Conservation (phyloP, 2,113 vertebrate species). For the Eurypyga helias region DNA sequence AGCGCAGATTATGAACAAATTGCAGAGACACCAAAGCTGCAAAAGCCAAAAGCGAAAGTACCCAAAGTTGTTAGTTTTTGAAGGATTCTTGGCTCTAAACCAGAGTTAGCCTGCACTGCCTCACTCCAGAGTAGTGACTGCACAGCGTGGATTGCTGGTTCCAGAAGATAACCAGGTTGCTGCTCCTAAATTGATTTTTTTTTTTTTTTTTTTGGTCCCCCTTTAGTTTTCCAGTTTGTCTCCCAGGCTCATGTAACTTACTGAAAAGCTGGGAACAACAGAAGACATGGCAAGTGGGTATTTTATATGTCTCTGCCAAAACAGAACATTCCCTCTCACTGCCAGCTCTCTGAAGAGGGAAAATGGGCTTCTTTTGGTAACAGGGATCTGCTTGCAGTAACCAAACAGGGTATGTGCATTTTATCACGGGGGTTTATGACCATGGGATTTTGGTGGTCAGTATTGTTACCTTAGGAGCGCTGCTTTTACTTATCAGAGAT, state of each 20-base stretch:
- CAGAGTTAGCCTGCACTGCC: not conserved
- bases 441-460: not conserved
- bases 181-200: not conserved
- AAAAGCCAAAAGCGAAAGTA: constrained; percentile 73
- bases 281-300: not conserved
- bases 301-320: not conserved
- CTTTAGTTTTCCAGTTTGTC: not conserved
- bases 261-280: not conserved
- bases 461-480: not conserved
- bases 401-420: not conserved
- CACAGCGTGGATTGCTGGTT: not conserved
- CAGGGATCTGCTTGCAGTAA: not conserved
- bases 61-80: constrained; percentile 88
- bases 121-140: not conserved
- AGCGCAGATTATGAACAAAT: constrained; percentile 93
- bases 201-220: not conserved
- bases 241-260: not conserved
- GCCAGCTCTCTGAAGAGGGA: not conserved
- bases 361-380: accelerated
- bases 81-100: not conserved
- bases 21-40: constrained; percentile 61
- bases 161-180: not conserved
- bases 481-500: not conserved
- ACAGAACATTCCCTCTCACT: not conserved
- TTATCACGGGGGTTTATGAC: not conserved